A percentile compares a stretch with the other conserved stretches of the same genome.
phyloP scores from a whole-genome alignment of 2,888 invertebrate genomes.

The Nomada flava region DNA sequence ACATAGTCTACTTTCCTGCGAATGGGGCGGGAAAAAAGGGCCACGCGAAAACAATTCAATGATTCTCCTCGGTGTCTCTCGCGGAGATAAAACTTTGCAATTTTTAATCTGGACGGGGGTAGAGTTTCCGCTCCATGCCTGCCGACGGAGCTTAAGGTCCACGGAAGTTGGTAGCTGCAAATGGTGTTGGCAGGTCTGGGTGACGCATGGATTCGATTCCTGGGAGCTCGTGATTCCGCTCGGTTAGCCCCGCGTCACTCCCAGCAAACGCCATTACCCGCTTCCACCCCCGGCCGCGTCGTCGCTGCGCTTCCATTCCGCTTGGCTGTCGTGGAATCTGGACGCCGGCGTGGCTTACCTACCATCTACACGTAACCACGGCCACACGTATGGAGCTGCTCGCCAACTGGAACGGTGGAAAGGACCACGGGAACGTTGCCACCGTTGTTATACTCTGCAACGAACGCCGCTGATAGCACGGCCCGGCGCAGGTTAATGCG shows the following conservation, averaged over 20 bases:
- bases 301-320: conserved; percentile 65
- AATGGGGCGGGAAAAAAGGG: neutral
- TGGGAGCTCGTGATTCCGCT: conserved; percentile 84
- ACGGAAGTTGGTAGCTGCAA: conserved; percentile 80
- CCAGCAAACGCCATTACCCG: conserved; percentile 83
- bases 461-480: conserved; percentile 35
- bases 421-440: conserved; percentile 41
- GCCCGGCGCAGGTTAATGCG: conserved; percentile 38
- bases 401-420: conserved; percentile 34
- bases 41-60: neutral
- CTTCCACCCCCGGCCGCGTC: conserved; percentile 36
- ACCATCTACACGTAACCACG: conserved; percentile 26
- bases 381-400: neutral
- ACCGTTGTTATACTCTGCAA: neutral
- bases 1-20: neutral
- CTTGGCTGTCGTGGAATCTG: conserved; percentile 69
- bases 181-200: conserved; percentile 84
- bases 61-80: neutral
- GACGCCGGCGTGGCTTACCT: conserved; percentile 58
- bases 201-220: conserved; percentile 84
- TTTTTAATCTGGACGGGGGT: conserved; percentile 60
- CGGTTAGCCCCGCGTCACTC: conserved; percentile 84
- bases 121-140: conserved; percentile 68
- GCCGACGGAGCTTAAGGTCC: conserved; percentile 71
- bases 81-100: conserved; percentile 29